Percentiles rank a stretch among this genome's conserved stretches.
phyloP scores from a whole-genome alignment of 92 coral and sea anemone genomes.

The Palythoa grandis region DNA sequence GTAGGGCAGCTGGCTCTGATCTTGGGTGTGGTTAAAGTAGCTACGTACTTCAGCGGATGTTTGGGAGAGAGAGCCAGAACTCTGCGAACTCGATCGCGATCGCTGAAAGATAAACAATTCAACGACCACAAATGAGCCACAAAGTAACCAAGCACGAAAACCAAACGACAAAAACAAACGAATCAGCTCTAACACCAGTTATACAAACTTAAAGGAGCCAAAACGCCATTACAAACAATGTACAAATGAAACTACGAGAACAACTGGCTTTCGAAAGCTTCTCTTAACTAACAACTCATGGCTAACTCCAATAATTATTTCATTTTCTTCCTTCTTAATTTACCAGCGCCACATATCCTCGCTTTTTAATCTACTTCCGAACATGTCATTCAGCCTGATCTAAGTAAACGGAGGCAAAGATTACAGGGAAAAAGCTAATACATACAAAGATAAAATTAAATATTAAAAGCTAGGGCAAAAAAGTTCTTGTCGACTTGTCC shows the following conservation, averaged over 20 bases:
- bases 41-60: constrained; percentile 94
- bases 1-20: not conserved
- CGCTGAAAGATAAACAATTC: constrained; percentile 73
- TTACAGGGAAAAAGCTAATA: no score
- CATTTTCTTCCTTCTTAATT: no score
- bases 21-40: constrained; percentile 62
- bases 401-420: no score
- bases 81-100: constrained; percentile 82
- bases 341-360: no score
- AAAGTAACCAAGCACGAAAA: not conserved
- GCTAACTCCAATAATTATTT: no score
- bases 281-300: not conserved
- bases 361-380: no score
- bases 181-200: not conserved
- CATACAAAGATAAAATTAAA: no score
- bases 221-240: not conserved
- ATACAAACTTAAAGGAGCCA: not conserved
- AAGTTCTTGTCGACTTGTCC: no score
- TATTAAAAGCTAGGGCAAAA: no score
- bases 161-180: not conserved
- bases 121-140: constrained; percentile 24
- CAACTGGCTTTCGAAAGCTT: not conserved
- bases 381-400: no score
- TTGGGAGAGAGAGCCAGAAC: constrained; percentile 72
- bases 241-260: not conserved